Evolutionary conservation across 2,797 vertebrate species (phyloP).

Genomic region (Streptopelia turtur): DNA sequence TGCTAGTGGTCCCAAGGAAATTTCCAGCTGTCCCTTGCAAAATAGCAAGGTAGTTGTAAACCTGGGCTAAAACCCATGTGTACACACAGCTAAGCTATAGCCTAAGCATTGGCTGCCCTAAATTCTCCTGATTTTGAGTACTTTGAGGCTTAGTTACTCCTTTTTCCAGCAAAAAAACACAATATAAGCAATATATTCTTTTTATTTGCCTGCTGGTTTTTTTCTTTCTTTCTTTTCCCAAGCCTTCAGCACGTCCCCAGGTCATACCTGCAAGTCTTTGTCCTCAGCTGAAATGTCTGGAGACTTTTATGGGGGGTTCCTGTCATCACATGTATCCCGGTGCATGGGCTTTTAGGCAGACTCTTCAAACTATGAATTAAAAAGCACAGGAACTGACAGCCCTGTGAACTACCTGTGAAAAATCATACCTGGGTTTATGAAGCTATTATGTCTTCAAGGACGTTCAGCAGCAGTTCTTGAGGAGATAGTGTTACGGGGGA

Average conservation of each 20-base stretch:
- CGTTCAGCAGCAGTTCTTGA: slow-evolving; percentile 36
- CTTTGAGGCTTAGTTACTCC: not conserved
- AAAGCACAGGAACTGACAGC: slow-evolving; percentile 63
- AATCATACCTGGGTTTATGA: slow-evolving; percentile 70
- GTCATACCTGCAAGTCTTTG: slow-evolving; percentile 48
- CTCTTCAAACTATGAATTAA: slow-evolving; percentile 69
- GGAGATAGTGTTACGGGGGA: slow-evolving; percentile 41
- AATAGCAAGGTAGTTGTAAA: not conserved
- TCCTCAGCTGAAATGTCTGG: slow-evolving; percentile 30
- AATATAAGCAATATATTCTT: slow-evolving; percentile 1
- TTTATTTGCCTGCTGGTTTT: not conserved
- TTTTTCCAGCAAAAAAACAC: not conserved
- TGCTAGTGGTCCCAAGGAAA: not conserved
- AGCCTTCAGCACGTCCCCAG: slow-evolving; percentile 48
- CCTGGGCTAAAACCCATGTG: not conserved
- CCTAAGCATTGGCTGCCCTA: not conserved
- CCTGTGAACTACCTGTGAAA: slow-evolving; percentile 69
- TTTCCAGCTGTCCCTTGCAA: not conserved
- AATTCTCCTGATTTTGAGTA: not conserved
- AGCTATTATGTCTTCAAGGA: slow-evolving; percentile 71
- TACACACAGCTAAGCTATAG: not conserved
- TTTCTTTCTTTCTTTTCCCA: not conserved
- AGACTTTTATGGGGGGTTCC: slow-evolving; percentile 54
- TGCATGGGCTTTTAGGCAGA: slow-evolving; percentile 64
- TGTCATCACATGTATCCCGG: slow-evolving; percentile 53